Base-by-base conservation (phyloP, 2,888 invertebrate species). In the Calliopum simillimum region DNA sequence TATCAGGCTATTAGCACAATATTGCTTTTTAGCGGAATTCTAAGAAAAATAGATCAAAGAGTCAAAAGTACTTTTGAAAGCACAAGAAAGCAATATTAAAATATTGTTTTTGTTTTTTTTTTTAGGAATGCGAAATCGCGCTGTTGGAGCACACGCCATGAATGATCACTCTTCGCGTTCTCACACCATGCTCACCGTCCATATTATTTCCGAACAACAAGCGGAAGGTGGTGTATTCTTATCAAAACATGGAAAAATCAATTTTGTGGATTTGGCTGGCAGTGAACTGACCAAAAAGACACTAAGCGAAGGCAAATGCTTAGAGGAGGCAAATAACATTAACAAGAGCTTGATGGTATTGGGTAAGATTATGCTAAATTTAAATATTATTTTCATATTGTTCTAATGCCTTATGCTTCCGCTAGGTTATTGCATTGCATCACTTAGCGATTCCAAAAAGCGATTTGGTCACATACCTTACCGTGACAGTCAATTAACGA, bases 181-280 rank as follows among this genome's bases (percentile, higher is more conserved):
- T 78, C 98, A 98, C 88, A 85, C 84, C 1, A 85, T 85, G 44
- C 89, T 98, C n/a, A 94, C 95, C 21, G 94, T 98, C 66, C 92
- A 94, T 80, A 95, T 98, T 77, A 92, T 94, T 46, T 92, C 95
- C 0, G 97, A 97, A 82, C 90, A 93, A 80, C 93, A 93, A 81
- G 91, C 93, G 41, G 92, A 92, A 80, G 91, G 92, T 73, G 94
- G 93, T 56, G 93, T 96, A 56, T 95, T 94, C 78, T 92, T 97
- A 78, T 94, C 96, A 46, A 93, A 95, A 77, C 94, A 96, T 79
- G 98, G 98, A 33, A 98, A 98, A 87, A 92, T 98, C 68, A 96
- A 97, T 87, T 97, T 98, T 84, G 97, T 98, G 8, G 98, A 98
- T 86, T 88, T 98, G 71, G 98, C 98, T 0, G 97, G 98, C n/a